Evolutionary conservation across 2,113 vertebrate species (phyloP), one percentile per base, ranked within the genome.

Genomic region (Sturnira hondurensis): DNA sequence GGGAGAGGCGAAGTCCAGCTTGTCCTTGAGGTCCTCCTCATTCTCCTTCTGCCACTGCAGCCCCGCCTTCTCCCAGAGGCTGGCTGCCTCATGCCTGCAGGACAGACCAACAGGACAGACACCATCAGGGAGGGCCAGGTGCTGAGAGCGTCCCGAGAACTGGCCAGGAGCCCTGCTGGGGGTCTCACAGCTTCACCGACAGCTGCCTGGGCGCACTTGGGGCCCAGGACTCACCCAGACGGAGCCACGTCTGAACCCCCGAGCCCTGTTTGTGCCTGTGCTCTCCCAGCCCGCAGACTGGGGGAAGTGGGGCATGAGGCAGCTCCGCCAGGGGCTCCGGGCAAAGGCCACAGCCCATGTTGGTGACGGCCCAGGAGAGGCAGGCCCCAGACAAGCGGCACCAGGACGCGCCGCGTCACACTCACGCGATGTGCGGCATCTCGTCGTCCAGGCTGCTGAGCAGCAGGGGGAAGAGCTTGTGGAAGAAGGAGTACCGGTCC

Each of bases 21-120:
- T 99, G 98, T 99, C 99, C 98, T 99, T 99, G 92, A 99, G 98
- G 80, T 99, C 99, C 0, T 99, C 99, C 96, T 99, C 99, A 16
- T 99, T 99, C 97, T 99, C 99, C 45, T 98, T 98, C 97, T 99
- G 99, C 99, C 99, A 99, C 87, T 99, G 99, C 58, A 98, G 96
- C 5, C 99, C 99, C 3, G 99, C 95, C 95, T 98, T 98, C 91
- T 98, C 99, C 99, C 99, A 99, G 3, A 99, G 99, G 95, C 98
- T 98, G 88, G 97, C 80, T 12, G 99, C 99, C 80, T 98, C 93
- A 47, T 98, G 96, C 96, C 99, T 99, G 98, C 38, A 89, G 38
- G 43, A 61, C 22, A 54, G 17, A 74, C 41, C 28, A 26, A 43
- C 36, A 26, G 5, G 41, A 45, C 14, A 80, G 16, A 61, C 4